Conservation (phyloP, 2,797 vertebrate genomes). For the Poliocrania exsul region DNA sequence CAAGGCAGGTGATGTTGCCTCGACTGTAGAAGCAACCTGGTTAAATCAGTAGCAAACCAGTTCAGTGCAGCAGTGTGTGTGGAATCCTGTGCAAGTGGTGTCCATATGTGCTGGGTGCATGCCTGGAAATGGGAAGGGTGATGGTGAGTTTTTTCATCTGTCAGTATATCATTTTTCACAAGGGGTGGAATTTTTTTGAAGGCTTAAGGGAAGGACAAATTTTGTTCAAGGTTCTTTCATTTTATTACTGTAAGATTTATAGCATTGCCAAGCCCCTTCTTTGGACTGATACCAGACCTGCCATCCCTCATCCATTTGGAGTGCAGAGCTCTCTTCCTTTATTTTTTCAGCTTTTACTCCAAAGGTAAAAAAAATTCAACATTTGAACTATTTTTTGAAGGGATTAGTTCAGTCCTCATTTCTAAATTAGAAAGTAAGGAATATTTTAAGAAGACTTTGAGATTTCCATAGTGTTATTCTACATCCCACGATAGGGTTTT, state of each 20-base stretch:
- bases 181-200: constrained; percentile 48
- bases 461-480: neutral
- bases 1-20: neutral
- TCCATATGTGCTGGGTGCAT: constrained; percentile 35
- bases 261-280: constrained; percentile 9
- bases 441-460: neutral
- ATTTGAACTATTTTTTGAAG: neutral
- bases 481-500: neutral
- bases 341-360: constrained; percentile 33
- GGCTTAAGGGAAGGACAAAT: constrained; percentile 27
- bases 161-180: constrained; percentile 50
- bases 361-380: neutral
- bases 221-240: constrained; percentile 33
- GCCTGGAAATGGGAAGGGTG: constrained; percentile 29
- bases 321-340: neutral
- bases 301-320: constrained; percentile 10
- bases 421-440: neutral
- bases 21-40: neutral
- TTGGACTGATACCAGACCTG: constrained; percentile 45
- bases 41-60: neutral
- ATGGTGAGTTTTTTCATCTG: constrained; percentile 33
- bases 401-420: neutral
- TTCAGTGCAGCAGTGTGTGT: neutral
- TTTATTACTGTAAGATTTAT: constrained; percentile 58
- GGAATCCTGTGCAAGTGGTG: constrained; percentile 27